Percentiles rank a stretch among this genome's conserved stretches.
Conservation (phyloP, 2,113 vertebrate genomes). For the Siphamia tubifer region DNA sequence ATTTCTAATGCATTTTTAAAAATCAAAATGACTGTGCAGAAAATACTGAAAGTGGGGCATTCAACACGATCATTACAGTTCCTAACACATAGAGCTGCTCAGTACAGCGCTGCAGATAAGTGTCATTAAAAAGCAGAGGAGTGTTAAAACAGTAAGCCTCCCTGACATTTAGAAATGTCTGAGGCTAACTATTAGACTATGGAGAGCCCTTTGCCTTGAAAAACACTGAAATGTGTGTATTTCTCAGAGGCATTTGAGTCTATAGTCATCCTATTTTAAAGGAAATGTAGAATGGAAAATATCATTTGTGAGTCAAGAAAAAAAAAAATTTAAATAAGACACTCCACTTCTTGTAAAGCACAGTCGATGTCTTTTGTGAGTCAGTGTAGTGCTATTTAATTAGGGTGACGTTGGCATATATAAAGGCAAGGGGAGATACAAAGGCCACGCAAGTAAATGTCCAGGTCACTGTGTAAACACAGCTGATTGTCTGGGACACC, state of each 20-base stretch:
- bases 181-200: conserved; percentile 41
- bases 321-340: not conserved
- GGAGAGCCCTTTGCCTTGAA: conserved; percentile 6
- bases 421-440: conserved; percentile 4
- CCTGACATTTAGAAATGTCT: conserved; percentile 44
- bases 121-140: not conserved
- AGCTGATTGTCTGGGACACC: conserved; percentile 66
- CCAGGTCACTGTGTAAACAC: conserved; percentile 69
- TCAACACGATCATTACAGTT: not conserved
- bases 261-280: not conserved
- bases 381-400: conserved; percentile 25
- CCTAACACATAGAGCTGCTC: not conserved
- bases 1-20: too few species aligned
- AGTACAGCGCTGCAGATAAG: not conserved
- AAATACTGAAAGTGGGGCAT: not conserved
- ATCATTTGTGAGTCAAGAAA: not conserved
- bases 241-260: conserved; percentile 5
- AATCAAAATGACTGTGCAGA: not conserved
- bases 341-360: not conserved
- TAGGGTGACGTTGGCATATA: conserved; percentile 25
- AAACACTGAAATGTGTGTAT: not conserved
- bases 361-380: not conserved
- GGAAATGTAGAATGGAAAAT: not conserved
- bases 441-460: conserved; percentile 54
- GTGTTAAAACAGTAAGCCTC: conserved; percentile 3